These are phyloP conservation scores for Paraescarpia echinospica DNA, from an alignment of 1,140 invertebrate genomes.

Conservation along the genomic window DNA sequence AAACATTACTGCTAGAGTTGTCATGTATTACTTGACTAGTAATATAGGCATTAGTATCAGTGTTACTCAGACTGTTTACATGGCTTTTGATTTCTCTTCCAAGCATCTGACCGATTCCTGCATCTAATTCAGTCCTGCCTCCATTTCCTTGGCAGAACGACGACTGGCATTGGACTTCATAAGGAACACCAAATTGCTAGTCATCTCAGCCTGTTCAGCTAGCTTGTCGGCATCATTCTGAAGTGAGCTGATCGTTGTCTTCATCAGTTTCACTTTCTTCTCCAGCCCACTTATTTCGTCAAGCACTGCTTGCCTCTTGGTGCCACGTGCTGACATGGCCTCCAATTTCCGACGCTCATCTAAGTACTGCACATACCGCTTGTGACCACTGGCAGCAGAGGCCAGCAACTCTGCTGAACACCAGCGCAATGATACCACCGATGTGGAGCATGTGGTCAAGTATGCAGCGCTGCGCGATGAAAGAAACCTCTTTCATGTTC, in stretches of 20 bases:
- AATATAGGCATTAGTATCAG: too few species aligned
- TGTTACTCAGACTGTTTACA: too few species aligned
- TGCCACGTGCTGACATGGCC: neutral
- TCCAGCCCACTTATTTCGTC: neutral
- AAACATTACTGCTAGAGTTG: too few species aligned
- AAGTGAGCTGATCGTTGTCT: neutral
- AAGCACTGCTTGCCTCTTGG: neutral
- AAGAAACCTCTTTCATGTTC: conserved; percentile 35
- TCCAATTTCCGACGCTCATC: neutral
- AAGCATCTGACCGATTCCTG: too few species aligned
- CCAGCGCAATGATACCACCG: too few species aligned
- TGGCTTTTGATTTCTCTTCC: too few species aligned
- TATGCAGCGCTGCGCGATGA: conserved; percentile 25
- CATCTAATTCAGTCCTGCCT: too few species aligned
- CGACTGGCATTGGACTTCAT: too few species aligned
- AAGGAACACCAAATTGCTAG: too few species aligned
- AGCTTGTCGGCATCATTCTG: conserved; percentile 9
- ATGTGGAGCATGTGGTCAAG: conserved; percentile 7
- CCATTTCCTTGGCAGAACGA: too few species aligned
- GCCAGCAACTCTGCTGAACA: neutral
- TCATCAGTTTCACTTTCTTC: conserved; percentile 4
- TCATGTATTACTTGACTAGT: too few species aligned
- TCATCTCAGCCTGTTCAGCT: neutral
- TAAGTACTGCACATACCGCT: neutral
- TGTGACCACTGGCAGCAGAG: neutral